Conservation (phyloP, 2,797 vertebrate genomes). For the Otolemur crassicaudatus region DNA sequence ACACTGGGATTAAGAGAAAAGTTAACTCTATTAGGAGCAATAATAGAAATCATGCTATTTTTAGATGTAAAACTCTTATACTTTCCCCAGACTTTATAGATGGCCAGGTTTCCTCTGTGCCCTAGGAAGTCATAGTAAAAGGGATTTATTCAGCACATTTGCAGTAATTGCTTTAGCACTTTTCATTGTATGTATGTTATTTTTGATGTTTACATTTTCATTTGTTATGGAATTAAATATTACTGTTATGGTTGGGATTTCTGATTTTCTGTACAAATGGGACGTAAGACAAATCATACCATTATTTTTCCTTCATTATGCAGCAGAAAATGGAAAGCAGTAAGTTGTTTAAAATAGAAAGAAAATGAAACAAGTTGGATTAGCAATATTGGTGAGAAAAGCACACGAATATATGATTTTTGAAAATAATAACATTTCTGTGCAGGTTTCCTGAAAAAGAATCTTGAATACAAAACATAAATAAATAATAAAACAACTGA, state of each 20-base stretch:
- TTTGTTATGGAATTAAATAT: not conserved
- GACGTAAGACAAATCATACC: not conserved
- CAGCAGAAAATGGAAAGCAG: not conserved
- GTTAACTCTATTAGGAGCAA: conserved; percentile 39
- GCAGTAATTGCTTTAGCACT: not conserved
- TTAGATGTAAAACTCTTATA: not conserved
- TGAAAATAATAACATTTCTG: not conserved
- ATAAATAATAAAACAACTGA: not conserved
- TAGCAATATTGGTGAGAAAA: not conserved
- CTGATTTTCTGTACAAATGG: not conserved
- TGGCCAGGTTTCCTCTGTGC: not conserved
- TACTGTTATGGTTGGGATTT: not conserved
- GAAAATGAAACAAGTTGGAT: not conserved
- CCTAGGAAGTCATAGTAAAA: not conserved
- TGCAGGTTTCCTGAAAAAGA: not conserved
- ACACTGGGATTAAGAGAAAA: conserved; percentile 53
- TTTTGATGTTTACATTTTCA: not conserved
- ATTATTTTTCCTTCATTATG: not conserved
- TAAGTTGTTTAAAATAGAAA: not conserved
- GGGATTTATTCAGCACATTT: not conserved
- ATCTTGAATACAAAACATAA: not conserved
- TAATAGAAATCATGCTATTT: conserved; percentile 49
- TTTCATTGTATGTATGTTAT: not conserved
- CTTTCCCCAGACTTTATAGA: not conserved
- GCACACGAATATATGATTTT: not conserved